phyloP scores from a whole-genome alignment of 2,888 invertebrate genomes.

The Lycaena phlaeas region DNA sequence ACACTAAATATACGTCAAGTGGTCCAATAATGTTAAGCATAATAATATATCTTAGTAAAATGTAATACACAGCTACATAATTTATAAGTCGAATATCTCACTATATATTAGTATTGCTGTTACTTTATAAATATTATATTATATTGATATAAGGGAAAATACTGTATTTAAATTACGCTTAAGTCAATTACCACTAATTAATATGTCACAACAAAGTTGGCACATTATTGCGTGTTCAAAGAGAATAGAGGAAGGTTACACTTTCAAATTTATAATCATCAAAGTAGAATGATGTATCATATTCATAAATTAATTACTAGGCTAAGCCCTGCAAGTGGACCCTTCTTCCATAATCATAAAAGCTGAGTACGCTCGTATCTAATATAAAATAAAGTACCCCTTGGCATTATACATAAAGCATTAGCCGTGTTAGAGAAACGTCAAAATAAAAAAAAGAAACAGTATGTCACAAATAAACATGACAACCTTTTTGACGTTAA shows the following conservation, averaged over 20 bases:
- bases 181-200: constrained; percentile 30
- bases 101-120: constrained; percentile 26
- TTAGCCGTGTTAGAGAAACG: constrained; percentile 29
- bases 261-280: background rate
- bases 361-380: background rate
- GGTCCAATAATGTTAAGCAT: constrained; percentile 9
- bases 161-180: constrained; percentile 30
- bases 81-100: constrained; percentile 2
- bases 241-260: background rate
- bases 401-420: constrained; percentile 17
- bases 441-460: background rate
- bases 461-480: background rate
- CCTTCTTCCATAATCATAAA: background rate
- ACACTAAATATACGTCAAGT: constrained; percentile 1
- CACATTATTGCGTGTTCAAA: constrained; percentile 14
- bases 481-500: background rate
- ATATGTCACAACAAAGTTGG: constrained; percentile 40
- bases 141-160: constrained; percentile 32
- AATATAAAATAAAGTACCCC: constrained; percentile 11
- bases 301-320: constrained; percentile 14
- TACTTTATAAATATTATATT: constrained; percentile 15
- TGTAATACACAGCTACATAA: background rate
- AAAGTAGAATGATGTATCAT: no score
- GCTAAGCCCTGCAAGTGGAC: background rate
- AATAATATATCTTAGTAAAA: background rate